Base-by-base conservation (phyloP, 1,140 invertebrate genomes). In the Caenorhabditis tropicalis region DNA sequence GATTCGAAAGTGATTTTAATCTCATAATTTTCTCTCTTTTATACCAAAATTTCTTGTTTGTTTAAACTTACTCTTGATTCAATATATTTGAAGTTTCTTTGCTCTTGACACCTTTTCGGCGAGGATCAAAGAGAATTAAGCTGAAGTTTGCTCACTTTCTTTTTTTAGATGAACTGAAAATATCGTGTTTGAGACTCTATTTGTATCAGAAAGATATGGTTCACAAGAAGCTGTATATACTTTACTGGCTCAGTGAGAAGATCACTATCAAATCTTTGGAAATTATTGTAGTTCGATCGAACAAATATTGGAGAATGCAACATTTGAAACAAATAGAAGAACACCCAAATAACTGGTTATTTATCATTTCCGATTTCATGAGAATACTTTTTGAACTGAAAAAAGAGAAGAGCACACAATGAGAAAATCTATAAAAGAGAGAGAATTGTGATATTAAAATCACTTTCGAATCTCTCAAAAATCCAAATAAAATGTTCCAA, bases 401-500 rank as follows among this genome's bases (percentile, higher is more conserved):
- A 12, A 9, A 46, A n/a, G n/a, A 46, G 16, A 46, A 46, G 43
- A 9, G 9, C 16, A 46, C 16, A 46, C 43, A 46, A 46, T 12
- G 9, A 46, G 43, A 2, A 1, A 16, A 46, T 46, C 16, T 65
- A 65, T 65, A 65, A 19, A 65, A 65, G 58, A n/a, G 58, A 16
- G 3, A 65, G 19, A 1, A 27, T 19, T 65, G 3, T 16, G 6
- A 1, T 27, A 2, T 65, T 65, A 10, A 33, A 65, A 65, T 65
- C 58, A 65, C 31, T 65, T 65, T 31, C 31, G 31, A 65, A 31
- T 65, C 58, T 65, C 29, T 19, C 29, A n/a, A 33, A n/a, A 36
- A 65, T 19, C 36, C 58, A 19, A 65, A 65, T n/a, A n/a, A 65
- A 65, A 65, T 65, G 58, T 65, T 65, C 58, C 58, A 65, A 65